A percentile compares a stretch with the other conserved stretches of the same genome.
Conservation (phyloP, 2,888 invertebrate species). For the Caenorhabditis becei region DNA sequence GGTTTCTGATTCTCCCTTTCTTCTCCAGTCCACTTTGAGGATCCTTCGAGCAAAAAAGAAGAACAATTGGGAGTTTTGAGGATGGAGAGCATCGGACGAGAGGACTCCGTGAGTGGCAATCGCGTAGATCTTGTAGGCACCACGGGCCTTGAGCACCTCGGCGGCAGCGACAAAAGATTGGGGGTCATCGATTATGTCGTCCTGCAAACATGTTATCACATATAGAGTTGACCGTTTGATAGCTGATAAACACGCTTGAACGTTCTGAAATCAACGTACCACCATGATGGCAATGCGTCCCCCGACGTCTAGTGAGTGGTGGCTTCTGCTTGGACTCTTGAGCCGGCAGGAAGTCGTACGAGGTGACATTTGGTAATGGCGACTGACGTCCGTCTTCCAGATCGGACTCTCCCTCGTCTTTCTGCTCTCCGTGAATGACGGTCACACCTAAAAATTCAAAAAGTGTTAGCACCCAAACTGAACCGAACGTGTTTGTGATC, state of each 20-base stretch:
- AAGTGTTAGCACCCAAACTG: neutral
- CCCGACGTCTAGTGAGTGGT: slow-evolving; percentile 97
- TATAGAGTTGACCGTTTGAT: no score
- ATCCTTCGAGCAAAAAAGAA: no score
- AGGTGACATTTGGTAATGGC: slow-evolving; percentile 81
- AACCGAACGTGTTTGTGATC: slow-evolving; percentile 5
- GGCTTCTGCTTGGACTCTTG: slow-evolving; percentile 95
- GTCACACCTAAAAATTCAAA: slow-evolving; percentile 86
- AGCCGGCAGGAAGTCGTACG: slow-evolving; percentile 78
- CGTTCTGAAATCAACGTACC: slow-evolving; percentile 85
- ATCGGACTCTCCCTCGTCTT: slow-evolving; percentile 90
- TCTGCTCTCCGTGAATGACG: slow-evolving; percentile 98
- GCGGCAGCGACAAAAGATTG: slow-evolving; percentile 97
- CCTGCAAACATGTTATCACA: no score
- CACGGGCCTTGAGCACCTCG: slow-evolving; percentile 95
- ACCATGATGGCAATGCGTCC: slow-evolving; percentile 99
- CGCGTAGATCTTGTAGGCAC: slow-evolving; percentile 98
- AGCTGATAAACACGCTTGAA: no score
- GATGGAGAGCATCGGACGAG: slow-evolving; percentile 97
- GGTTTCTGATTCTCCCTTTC: no score
- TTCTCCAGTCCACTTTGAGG: no score
- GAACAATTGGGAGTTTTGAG: no score
- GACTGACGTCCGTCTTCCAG: slow-evolving; percentile 87
- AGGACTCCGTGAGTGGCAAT: slow-evolving; percentile 97
- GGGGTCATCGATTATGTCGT: slow-evolving; percentile 98